phyloP scores from a whole-genome alignment of 2,113 vertebrate species.

The mouse (Mus musculus) region DNA sequence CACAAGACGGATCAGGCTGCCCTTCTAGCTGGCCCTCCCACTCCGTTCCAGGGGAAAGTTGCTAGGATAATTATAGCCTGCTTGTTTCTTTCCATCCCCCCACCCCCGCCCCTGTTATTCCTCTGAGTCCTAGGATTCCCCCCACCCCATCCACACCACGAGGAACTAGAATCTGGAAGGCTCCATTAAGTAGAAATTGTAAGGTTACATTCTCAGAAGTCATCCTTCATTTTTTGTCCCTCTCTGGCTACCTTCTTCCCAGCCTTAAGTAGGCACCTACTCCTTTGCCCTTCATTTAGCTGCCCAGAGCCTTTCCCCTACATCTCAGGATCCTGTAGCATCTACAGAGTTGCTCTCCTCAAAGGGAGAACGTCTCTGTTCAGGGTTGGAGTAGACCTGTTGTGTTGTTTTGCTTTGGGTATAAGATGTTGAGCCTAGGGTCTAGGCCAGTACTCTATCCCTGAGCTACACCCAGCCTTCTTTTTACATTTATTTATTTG shows the following conservation, averaged over 20 bases:
- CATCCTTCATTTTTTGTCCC: not conserved
- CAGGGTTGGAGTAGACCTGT: not conserved
- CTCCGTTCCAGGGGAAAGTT: constrained; percentile 40
- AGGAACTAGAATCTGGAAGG: constrained; percentile 21
- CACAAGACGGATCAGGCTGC: constrained; percentile 69
- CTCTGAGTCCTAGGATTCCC: not conserved
- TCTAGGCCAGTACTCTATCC: not conserved
- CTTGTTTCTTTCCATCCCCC: not conserved
- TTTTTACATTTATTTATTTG: not conserved
- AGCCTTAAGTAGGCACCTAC: not conserved
- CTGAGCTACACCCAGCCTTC: not conserved
- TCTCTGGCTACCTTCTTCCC: not conserved
- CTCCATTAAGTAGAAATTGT: not conserved
- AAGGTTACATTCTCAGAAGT: not conserved
- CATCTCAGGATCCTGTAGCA: not conserved
- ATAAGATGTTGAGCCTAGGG: not conserved
- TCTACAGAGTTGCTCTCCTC: not conserved
- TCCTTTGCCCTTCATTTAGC: not conserved
- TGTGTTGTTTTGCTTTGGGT: not conserved
- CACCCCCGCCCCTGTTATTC: not conserved
- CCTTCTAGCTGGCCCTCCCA: not conserved
- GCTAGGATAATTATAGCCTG: constrained; percentile 67
- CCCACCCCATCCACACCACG: not conserved
- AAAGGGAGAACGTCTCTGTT: not conserved
- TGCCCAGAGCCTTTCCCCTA: not conserved